phyloP scores from a whole-genome alignment of 2,888 invertebrate species.

The Stenodera caucasica region DNA sequence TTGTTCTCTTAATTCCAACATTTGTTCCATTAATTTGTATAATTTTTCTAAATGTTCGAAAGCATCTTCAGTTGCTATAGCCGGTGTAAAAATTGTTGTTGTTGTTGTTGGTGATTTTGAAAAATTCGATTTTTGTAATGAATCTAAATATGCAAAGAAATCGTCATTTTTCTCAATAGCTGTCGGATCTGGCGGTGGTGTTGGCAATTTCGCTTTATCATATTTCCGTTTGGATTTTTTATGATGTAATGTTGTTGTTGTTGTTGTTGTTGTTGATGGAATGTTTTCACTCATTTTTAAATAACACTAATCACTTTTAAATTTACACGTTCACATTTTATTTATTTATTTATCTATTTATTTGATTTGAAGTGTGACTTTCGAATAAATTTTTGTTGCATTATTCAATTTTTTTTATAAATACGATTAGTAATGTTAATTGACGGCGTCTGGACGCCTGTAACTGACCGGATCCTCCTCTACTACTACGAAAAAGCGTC shows the following conservation, averaged over 20 bases:
- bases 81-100: slow-evolving; percentile 57
- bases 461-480: slow-evolving; percentile 45
- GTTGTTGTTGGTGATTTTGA: slow-evolving; percentile 25
- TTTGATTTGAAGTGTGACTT: neutral
- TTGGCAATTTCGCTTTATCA: slow-evolving; percentile 50
- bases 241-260: slow-evolving; percentile 21
- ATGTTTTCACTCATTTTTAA: slow-evolving; percentile 37
- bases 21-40: slow-evolving; percentile 74
- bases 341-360: neutral
- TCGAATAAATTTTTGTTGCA: no score
- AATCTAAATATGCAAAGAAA: slow-evolving; percentile 56
- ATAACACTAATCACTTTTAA: neutral
- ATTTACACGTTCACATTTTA: neutral
- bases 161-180: slow-evolving; percentile 41
- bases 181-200: slow-evolving; percentile 56
- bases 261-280: slow-evolving; percentile 26
- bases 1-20: slow-evolving; percentile 71
- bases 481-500: slow-evolving; percentile 18
- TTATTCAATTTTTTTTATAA: no score
- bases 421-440: neutral
- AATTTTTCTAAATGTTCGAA: slow-evolving; percentile 81
- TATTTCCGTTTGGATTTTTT: slow-evolving; percentile 36
- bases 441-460: slow-evolving; percentile 40
- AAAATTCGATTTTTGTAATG: slow-evolving; percentile 43
- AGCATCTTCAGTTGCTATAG: slow-evolving; percentile 65